Conservation (phyloP, 2,888 invertebrate genomes). For the Empis livida region DNA sequence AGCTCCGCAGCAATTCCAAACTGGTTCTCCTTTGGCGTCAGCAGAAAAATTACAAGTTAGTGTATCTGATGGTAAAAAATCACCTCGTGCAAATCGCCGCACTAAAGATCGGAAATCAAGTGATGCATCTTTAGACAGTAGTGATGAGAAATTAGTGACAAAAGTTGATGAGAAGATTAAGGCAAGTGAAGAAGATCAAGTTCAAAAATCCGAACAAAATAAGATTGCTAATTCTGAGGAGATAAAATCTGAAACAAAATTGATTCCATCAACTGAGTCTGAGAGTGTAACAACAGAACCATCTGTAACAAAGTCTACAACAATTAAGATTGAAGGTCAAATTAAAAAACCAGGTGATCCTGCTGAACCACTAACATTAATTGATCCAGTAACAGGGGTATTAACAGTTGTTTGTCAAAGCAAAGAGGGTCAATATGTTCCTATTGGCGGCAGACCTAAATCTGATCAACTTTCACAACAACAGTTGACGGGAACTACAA, state of each 20-base stretch:
- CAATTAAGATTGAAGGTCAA: constrained; percentile 19
- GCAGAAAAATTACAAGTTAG: constrained; percentile 1
- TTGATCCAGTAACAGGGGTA: constrained; percentile 63
- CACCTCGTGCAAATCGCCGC: constrained; percentile 49
- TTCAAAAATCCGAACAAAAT: constrained; percentile 10
- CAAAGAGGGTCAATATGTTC: constrained; percentile 55
- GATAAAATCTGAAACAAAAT: constrained; percentile 5
- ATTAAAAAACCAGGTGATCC: constrained; percentile 22
- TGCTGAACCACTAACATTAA: constrained; percentile 50
- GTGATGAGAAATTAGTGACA: constrained; percentile 39
- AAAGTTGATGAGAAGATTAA: constrained; percentile 13
- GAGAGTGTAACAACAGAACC: constrained; percentile 2
- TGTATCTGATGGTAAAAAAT: constrained; percentile 41
- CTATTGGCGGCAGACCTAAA: constrained; percentile 30
- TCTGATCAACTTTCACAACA: neutral
- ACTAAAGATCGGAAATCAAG: constrained; percentile 51
- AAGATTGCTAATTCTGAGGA: constrained; percentile 13
- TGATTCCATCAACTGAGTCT: neutral
- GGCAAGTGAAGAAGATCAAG: neutral
- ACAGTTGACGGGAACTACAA: neutral
- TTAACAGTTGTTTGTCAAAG: constrained; percentile 56
- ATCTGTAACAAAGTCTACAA: constrained; percentile 12
- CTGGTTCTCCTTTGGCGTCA: constrained; percentile 1
- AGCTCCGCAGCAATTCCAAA: constrained; percentile 5
- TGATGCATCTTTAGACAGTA: constrained; percentile 50